These are phyloP conservation scores for Bryconaethiops microstoma DNA, from an alignment of 2,797 vertebrate species.

Conservation along the genomic window DNA sequence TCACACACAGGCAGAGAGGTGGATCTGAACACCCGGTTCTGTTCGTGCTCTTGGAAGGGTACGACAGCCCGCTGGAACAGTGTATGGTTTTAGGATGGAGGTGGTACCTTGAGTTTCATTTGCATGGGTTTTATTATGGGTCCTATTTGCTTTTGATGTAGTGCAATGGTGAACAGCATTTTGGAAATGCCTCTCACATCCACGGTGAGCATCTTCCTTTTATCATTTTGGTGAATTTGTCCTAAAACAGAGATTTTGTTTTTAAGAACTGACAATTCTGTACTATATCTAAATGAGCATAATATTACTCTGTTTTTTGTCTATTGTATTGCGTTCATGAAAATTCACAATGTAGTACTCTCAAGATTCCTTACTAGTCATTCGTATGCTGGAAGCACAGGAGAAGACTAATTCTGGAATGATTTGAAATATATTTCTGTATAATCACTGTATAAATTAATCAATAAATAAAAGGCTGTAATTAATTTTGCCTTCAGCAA, in stretches of 20 bases:
- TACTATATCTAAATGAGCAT: not conserved
- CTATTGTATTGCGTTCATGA: too few relatives aligned
- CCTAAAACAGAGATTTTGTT: too few relatives aligned
- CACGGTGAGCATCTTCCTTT: constrained; percentile 46
- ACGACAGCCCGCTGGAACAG: constrained; percentile 19
- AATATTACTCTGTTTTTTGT: too few relatives aligned
- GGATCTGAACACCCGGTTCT: constrained; percentile 25
- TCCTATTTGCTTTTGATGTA: constrained; percentile 41
- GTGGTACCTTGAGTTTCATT: constrained; percentile 30
- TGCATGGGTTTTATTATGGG: constrained; percentile 24
- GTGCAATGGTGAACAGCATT: constrained; percentile 49
- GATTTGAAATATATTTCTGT: too few relatives aligned
- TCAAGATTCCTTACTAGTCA: too few relatives aligned
- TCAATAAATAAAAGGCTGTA: not conserved
- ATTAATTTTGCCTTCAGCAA: not conserved
- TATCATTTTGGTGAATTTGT: too few relatives aligned
- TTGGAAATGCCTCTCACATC: constrained; percentile 56
- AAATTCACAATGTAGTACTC: too few relatives aligned
- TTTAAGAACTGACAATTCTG: constrained; percentile 6
- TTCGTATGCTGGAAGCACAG: too few relatives aligned
- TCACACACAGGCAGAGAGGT: constrained; percentile 27
- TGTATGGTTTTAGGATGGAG: constrained; percentile 16
- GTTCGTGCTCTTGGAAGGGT: constrained; percentile 11
- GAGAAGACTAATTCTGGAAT: too few relatives aligned
- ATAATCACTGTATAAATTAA: not conserved